Evolutionary conservation across 2,888 invertebrate species (phyloP).

Genomic region (Sarcophaga carnaria): DNA sequence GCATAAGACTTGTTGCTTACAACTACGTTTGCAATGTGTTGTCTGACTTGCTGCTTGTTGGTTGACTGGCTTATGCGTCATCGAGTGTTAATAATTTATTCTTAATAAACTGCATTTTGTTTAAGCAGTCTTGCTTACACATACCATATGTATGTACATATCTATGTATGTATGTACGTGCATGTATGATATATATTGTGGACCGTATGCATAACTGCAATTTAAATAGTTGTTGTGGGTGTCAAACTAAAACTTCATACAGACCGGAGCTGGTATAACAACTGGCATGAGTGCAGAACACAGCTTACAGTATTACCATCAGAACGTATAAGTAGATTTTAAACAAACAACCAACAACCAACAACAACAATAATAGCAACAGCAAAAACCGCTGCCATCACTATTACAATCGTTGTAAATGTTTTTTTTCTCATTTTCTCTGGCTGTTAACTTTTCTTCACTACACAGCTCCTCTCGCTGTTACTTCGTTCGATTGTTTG

Average conservation of each 20-base stretch:
- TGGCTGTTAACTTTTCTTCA: neutral
- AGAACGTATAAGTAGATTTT: slow-evolving; percentile 39
- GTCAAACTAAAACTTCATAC: slow-evolving; percentile 55
- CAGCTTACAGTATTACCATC: slow-evolving; percentile 43
- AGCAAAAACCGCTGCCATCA: slow-evolving; percentile 6
- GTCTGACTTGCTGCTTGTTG: slow-evolving; percentile 39
- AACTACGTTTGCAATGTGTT: neutral
- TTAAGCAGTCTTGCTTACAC: slow-evolving; percentile 1
- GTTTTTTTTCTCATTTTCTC: neutral
- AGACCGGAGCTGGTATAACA: neutral
- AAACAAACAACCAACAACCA: slow-evolving; percentile 44
- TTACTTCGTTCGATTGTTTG: neutral
- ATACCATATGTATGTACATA: neutral
- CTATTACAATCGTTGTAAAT: neutral
- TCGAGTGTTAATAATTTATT: slow-evolving; percentile 69
- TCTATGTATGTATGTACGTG: neutral
- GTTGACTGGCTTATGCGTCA: slow-evolving; percentile 63
- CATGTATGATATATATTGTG: neutral
- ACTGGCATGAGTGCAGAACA: slow-evolving; percentile 30
- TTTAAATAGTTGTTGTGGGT: slow-evolving; percentile 64
- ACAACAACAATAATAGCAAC: slow-evolving; percentile 3
- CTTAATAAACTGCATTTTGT: slow-evolving; percentile 60
- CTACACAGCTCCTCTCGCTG: neutral
- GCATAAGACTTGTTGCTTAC: slow-evolving; percentile 47
- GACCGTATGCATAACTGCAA: slow-evolving; percentile 16